phyloP scores from a whole-genome alignment of 2,888 invertebrate species.

The Conomelus anceps region DNA sequence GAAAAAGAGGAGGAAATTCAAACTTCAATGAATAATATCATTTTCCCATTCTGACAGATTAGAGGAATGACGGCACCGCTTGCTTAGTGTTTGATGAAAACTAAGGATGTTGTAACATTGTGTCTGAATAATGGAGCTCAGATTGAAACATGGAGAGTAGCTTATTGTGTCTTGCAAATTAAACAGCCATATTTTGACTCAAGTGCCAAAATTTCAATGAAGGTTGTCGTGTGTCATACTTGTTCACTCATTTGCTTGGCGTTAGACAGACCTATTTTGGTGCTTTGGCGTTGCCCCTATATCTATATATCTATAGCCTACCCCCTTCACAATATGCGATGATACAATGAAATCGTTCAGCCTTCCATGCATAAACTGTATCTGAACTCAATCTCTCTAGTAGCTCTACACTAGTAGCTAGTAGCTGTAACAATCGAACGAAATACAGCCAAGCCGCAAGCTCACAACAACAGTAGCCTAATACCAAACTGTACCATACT shows the following conservation, averaged over 20 bases:
- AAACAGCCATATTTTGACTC: neutral
- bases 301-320: too few species aligned
- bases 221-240: neutral
- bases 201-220: neutral
- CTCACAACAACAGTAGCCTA: too few species aligned
- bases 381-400: too few species aligned
- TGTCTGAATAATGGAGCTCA: neutral
- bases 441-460: too few species aligned
- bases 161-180: neutral
- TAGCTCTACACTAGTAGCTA: too few species aligned
- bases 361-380: neutral
- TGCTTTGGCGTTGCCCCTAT: neutral
- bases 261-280: neutral
- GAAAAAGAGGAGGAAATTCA: neutral
- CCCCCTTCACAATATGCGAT: too few species aligned
- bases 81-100: neutral
- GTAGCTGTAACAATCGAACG: too few species aligned
- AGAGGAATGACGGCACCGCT: neutral
- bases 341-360: neutral
- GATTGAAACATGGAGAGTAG: neutral
- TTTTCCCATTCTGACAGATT: too few species aligned
- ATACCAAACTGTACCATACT: too few species aligned
- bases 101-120: neutral
- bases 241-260: neutral
- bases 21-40: neutral